A percentile compares a stretch with the other conserved stretches of the same genome.
Evolutionary conservation across 2,113 vertebrate genomes (phyloP).

Genomic region (Hucho hucho): DNA sequence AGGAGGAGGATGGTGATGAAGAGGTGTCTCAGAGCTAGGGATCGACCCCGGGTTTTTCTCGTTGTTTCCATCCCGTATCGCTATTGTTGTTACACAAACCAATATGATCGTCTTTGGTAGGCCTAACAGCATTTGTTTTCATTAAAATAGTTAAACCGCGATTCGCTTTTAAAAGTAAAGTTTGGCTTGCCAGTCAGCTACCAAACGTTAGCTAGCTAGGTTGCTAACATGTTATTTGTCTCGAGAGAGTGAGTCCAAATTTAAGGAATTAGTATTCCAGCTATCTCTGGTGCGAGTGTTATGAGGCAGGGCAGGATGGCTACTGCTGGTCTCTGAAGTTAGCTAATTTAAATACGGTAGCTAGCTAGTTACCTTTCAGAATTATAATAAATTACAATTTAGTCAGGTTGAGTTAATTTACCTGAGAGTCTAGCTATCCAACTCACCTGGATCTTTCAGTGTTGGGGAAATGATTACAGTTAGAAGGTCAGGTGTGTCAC

Average conservation of each 20-base stretch:
- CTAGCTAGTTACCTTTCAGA: too few species aligned
- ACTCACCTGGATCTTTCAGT: background rate
- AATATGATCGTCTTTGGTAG: slow-evolving; percentile 14
- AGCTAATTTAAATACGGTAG: too few species aligned
- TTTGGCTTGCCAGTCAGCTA: slow-evolving; percentile 41
- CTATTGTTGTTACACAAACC: background rate
- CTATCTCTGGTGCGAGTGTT: too few species aligned
- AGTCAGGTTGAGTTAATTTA: background rate
- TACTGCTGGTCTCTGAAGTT: background rate
- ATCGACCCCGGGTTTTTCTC: slow-evolving; percentile 31
- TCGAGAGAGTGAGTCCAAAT: background rate
- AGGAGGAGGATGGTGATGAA: slow-evolving; percentile 63
- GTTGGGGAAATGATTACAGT: too few species aligned
- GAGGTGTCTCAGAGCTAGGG: slow-evolving; percentile 43
- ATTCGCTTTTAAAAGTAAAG: slow-evolving; percentile 49
- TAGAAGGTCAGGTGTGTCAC: background rate
- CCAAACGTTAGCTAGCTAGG: slow-evolving; percentile 6
- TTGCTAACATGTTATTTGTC: background rate
- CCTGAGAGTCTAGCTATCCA: background rate
- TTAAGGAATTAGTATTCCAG: too few species aligned
- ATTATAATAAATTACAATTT: too few species aligned
- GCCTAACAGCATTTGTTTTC: slow-evolving; percentile 27
- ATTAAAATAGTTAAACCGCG: slow-evolving; percentile 1
- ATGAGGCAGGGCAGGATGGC: background rate
- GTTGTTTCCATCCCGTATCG: slow-evolving; percentile 2